Percentiles rank a stretch among this genome's conserved stretches.
phyloP scores from a whole-genome alignment of 2,113 vertebrate genomes.

The Crotalus tigris region DNA sequence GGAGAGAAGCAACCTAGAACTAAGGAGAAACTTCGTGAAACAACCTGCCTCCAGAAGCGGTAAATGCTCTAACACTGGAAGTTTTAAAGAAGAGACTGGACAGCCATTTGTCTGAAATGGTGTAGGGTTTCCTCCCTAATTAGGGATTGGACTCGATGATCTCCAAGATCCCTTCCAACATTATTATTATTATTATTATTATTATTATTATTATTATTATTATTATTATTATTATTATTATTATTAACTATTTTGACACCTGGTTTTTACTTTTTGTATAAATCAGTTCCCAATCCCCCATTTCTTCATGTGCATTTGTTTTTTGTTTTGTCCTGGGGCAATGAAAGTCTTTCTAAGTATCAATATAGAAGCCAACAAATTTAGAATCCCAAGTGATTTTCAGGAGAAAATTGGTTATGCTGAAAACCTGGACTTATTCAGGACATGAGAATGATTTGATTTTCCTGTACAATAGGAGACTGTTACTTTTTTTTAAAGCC shows the following conservation, averaged over 20 bases:
- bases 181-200: too few species aligned
- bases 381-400: background rate
- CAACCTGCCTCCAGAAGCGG: too few species aligned
- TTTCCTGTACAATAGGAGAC: background rate
- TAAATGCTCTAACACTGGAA: too few species aligned
- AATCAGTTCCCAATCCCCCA: background rate
- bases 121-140: too few species aligned
- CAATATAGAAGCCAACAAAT: background rate
- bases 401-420: background rate
- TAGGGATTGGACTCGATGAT: too few species aligned
- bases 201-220: too few species aligned
- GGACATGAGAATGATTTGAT: background rate
- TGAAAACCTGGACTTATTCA: background rate
- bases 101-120: too few species aligned
- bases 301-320: background rate
- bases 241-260: background rate
- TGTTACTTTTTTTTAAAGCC: background rate
- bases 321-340: background rate
- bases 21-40: too few species aligned
- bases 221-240: too few species aligned
- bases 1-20: too few species aligned
- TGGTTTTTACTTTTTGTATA: background rate
- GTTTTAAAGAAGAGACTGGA: too few species aligned
- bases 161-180: too few species aligned
- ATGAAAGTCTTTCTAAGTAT: background rate